Evolutionary conservation across 2,797 vertebrate genomes (phyloP).

Genomic region (Graptemys geographica): DNA sequence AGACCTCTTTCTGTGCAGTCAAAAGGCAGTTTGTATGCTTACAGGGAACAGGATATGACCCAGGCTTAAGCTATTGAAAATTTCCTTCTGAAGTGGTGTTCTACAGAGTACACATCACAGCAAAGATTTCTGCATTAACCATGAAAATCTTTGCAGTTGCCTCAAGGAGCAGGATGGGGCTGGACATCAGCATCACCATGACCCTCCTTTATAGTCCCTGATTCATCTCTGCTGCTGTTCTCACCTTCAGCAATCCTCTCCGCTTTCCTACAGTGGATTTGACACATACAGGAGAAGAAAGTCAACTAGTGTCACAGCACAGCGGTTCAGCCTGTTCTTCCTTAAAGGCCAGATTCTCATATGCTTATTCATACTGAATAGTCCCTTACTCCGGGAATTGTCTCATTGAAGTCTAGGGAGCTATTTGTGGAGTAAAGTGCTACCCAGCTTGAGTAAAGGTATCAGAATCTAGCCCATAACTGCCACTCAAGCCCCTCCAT

Average conservation of each 20-base stretch:
- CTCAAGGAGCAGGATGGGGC: not conserved
- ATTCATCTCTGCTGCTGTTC: not conserved
- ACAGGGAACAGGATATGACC: not conserved
- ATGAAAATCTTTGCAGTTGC: rapidly evolving
- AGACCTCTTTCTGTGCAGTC: not conserved
- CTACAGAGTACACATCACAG: not conserved
- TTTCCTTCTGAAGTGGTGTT: not conserved
- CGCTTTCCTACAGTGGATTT: not conserved
- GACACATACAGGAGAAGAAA: conserved; percentile 1
- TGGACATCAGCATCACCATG: not conserved
- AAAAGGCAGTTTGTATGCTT: not conserved
- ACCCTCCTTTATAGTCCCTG: not conserved
- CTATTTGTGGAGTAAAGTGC: conserved; percentile 32
- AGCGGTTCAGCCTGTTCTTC: not conserved
- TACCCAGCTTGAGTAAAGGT: conserved; percentile 61
- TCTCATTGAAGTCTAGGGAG: conserved; percentile 11
- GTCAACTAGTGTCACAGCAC: not conserved
- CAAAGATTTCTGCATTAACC: not conserved
- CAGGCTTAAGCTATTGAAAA: not conserved
- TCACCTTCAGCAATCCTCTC: not conserved
- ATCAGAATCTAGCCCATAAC: conserved; percentile 44
- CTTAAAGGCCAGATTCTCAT: not conserved
- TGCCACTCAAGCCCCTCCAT: conserved; percentile 30
- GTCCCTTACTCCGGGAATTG: conserved; percentile 44
- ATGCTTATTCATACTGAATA: conserved; percentile 36